Conservation (phyloP, 2,797 vertebrate species). For the Poeciliopsis infans region DNA sequence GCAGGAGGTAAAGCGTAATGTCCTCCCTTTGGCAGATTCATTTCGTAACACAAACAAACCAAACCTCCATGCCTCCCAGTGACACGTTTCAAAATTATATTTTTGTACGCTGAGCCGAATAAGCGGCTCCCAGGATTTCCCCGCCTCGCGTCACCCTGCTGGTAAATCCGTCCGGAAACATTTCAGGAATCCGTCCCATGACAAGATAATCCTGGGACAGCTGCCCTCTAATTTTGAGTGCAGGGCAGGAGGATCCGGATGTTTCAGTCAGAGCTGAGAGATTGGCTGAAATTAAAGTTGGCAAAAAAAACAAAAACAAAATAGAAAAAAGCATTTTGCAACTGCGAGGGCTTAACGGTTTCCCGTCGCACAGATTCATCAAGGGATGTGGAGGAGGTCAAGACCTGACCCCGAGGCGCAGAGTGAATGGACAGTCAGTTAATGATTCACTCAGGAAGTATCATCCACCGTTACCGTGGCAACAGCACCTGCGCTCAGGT, state of each 20-base stretch:
- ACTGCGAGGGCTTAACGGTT: constrained; percentile 8
- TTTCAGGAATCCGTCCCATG: constrained; percentile 79
- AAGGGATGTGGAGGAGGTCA: constrained; percentile 46
- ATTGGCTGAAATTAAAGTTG: constrained; percentile 17
- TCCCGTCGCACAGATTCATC: constrained; percentile 20
- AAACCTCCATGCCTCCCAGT: constrained; percentile 23
- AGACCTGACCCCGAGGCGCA: constrained; percentile 29
- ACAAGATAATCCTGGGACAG: constrained; percentile 80
- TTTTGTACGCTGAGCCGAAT: constrained; percentile 43
- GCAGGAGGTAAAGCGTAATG: neutral
- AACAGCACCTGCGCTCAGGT: constrained; percentile 62
- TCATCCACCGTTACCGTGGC: constrained; percentile 59
- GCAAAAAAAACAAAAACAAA: neutral
- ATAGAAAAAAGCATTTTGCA: neutral
- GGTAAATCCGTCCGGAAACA: constrained; percentile 78
- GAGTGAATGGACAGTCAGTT: constrained; percentile 27
- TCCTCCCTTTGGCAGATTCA: constrained; percentile 21
- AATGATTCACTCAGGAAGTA: constrained; percentile 45
- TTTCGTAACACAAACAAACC: constrained; percentile 27
- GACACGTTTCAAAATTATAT: constrained; percentile 68
- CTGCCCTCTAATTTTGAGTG: constrained; percentile 83
- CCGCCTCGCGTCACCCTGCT: constrained; percentile 48
- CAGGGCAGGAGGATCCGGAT: constrained; percentile 62
- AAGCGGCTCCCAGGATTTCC: constrained; percentile 64
- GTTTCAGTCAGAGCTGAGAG: constrained; percentile 28